Base-by-base conservation (phyloP, 2,888 invertebrate species). In the Calliopum simillimum region DNA sequence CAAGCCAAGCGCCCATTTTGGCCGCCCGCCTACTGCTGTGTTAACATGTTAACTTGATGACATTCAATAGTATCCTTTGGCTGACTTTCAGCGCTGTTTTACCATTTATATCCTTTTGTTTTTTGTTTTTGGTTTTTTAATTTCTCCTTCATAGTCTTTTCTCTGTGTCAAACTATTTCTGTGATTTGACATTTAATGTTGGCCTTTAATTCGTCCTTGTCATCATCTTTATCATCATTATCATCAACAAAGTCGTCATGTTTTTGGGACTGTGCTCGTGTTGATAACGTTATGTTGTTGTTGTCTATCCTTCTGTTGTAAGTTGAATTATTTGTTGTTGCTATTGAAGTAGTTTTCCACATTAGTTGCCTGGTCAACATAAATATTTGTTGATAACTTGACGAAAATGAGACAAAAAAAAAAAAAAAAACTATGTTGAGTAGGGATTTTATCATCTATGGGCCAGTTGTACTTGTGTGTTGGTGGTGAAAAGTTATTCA, bases 321-420 rank as follows among this genome's bases (percentile, higher is more conserved):
- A 33, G 33, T 33, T 6, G 33, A 6, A 33, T 6, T 3, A 3
- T 33, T 33, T 59, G 6, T 41, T 14, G 43, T n/a, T 59, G 59
- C n/a, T 41, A 14, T 43, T 19, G 14, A 59, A 41, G 33, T 41
- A 19, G 16, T 59, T 41, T 41, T 59, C 43, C 59, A 59, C 59
- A 59, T 59, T 59, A 59, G 59, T 59, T 16, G 43, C 25, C 33
- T 16, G 59, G 33, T n/a, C 43, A 16, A 43, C 19, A 19, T 16
- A 59, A 59, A 59, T 59, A 59, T 59, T 59, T 16, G 59, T 41
- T 59, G 41, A 59, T 59, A 59, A 41, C 59, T 59, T 59, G 19
- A 16, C 19, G 41, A 13, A 43, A 59, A 41, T 53, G 53, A 21
- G n/a, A n/a, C n/a, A n/a, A n/a, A n/a, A n/a, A n/a, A n/a, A n/a